Conservation (phyloP, 2,113 vertebrate genomes). For the Syngnathus typhle region DNA sequence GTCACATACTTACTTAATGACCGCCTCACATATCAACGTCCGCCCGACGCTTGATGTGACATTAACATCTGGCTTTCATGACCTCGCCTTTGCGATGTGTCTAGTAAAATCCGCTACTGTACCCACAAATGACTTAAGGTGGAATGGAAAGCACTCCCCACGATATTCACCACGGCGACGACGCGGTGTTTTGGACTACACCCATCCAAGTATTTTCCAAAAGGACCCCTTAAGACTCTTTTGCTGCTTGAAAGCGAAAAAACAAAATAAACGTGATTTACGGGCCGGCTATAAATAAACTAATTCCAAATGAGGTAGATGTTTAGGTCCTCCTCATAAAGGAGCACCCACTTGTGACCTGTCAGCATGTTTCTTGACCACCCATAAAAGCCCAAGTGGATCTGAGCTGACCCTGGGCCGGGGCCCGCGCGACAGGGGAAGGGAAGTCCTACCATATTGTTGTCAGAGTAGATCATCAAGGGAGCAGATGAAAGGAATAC, state of each 20-base stretch:
- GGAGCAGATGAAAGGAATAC: constrained; percentile 73
- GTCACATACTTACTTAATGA: no score
- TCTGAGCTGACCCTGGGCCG: constrained; percentile 61
- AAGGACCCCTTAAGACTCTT: constrained; percentile 35
- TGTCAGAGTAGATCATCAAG: constrained; percentile 79
- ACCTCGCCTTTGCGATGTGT: constrained; percentile 24
- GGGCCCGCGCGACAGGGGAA: constrained; percentile 71
- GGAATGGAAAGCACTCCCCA: constrained; percentile 35
- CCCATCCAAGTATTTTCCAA: constrained; percentile 24
- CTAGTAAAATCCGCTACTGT: constrained; percentile 5
- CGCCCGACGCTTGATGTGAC: not conserved
- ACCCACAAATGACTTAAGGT: constrained; percentile 22
- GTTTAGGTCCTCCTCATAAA: constrained; percentile 65
- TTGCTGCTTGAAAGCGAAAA: constrained; percentile 44
- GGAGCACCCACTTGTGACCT: constrained; percentile 65
- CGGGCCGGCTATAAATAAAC: constrained; percentile 61
- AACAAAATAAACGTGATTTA: constrained; percentile 74
- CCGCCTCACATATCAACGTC: no score
- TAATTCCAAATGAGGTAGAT: constrained; percentile 68
- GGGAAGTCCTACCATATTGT: constrained; percentile 72
- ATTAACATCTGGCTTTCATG: not conserved
- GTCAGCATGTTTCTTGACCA: constrained; percentile 68
- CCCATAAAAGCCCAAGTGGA: constrained; percentile 68
- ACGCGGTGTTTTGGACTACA: constrained; percentile 24
- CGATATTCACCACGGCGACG: constrained; percentile 29